Evolutionary conservation across 2,888 invertebrate genomes (phyloP), one percentile per base, ranked within the genome.

Genomic region (Phymatocera aterrima): DNA sequence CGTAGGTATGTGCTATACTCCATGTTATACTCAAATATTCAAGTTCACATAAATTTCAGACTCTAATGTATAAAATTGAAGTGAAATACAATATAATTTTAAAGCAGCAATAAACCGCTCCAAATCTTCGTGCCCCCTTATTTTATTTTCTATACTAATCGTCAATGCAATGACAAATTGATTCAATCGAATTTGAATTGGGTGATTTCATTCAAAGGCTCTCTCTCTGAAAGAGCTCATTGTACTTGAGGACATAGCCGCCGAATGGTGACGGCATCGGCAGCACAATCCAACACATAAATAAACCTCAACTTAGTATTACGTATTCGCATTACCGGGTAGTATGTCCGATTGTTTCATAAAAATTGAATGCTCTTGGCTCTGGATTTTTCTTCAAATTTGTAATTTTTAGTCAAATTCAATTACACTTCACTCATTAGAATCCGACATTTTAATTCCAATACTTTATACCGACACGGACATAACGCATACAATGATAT

Each of bases 211-310:
- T 51, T 18, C 21, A 1, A 1, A 5, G 12, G 4, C 12, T 21
- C 15, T 57, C 57, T 15, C n/a, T 15, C 18, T 37, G 21, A 31
- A 64, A 18, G 61, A 34, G 37, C 18, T 64, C 18, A 18, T 64
- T 18, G 8, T 18, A 64, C 4, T 64, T 64, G 8, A 18, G 61
- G 61, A 64, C 61, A 64, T 64, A 34, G 61, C 61, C 61, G 21
- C 61, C 37, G 61, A 18, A 37, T 1, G 8, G 4, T 57, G 37
- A 15, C 5, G 61, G 21, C 37, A n/a, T n/a, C n/a, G 37, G 61
- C 61, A 37, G 61, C 61, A 64, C 34, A 10, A 21, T 64, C 18
- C 61, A 8, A 18, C 18, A 12, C 37, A 64, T 34, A 37, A 64
- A 37, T 64, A 37, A 37, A 64, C 8, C 10, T 10, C 43, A 43